Base-by-base conservation (phyloP, 1,140 invertebrate species). In the Drosophila baimaii region DNA sequence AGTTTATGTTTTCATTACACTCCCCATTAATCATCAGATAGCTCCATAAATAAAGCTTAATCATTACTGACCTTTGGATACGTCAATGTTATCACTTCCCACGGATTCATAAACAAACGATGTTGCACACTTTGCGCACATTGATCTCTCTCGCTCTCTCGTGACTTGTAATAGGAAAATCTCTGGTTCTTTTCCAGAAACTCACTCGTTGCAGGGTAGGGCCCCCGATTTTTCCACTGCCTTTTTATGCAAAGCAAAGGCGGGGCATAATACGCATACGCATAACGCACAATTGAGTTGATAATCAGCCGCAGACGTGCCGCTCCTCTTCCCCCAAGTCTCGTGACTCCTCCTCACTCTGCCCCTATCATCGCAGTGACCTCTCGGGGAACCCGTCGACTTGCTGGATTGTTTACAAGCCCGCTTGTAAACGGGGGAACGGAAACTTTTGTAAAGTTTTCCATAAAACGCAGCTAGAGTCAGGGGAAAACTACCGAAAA, bases 391-490 rank as follows among this genome's bases (percentile, higher is more conserved):
- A 66, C 62, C 37, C 65, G 57, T 21, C 63, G 35, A 81, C 77
- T 85, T 81, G 80, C 79, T 83, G 80, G 46, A 75, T 82, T 88
- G 83, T 88, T 85, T 85, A 85, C 82, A 73, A 62, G 68, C 19
- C 19, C 5, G 17, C n/a, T 57, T 86, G 79, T 71, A 80, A 52
- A 54, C 12, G 9, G 31, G 51, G 31, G 51, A 54, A 88, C 77
- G 83, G 83, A 88, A 88, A 86, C 68, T 80, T 86, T 86, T 88
- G 43, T 63, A 88, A 86, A 86, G 68, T 77, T 85, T 86, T 81
- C 72, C 71, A 77, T 68, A 49, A 47, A 58, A 63, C 35, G 63
- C 62, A 71, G 70, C 29, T n/a, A 31, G 27, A 33, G 17, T 17
- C 54, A 69, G 46, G 78, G 68, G 74, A 85, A 85, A 85, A 73